phyloP scores from a whole-genome alignment of 1,140 invertebrate species.

The Odontomachus brunneus region DNA sequence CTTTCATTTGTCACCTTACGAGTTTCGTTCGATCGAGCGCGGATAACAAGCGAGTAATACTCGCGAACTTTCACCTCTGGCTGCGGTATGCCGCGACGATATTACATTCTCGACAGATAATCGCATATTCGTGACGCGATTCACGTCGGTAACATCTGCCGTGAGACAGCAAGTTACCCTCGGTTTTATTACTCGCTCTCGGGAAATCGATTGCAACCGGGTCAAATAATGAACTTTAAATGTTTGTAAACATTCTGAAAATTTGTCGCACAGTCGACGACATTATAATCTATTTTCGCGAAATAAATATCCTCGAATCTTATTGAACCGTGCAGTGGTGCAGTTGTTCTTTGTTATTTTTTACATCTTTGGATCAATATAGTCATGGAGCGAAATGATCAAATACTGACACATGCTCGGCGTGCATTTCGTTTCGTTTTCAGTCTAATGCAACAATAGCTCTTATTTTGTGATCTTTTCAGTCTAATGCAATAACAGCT shows the following conservation, averaged over 20 bases:
- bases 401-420: neutral
- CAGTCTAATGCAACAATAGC: neutral
- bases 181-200: neutral
- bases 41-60: too few species aligned
- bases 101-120: too few species aligned
- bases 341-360: neutral
- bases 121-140: too few species aligned
- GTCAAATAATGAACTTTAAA: neutral
- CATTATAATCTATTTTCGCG: slow-evolving; percentile 7
- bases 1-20: too few species aligned
- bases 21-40: too few species aligned
- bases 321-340: neutral
- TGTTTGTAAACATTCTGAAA: neutral
- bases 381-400: neutral
- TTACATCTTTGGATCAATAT: neutral
- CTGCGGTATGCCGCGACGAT: too few species aligned
- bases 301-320: slow-evolving; percentile 16
- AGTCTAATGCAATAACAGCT: neutral
- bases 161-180: neutral
- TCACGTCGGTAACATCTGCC: too few species aligned
- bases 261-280: neutral
- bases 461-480: slow-evolving; percentile 2
- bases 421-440: slow-evolving; percentile 6
- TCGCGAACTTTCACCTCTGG: too few species aligned
- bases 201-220: neutral